These are phyloP conservation scores for Drosophila dunni DNA, from an alignment of 1,140 invertebrate genomes.

Conservation along the genomic window DNA sequence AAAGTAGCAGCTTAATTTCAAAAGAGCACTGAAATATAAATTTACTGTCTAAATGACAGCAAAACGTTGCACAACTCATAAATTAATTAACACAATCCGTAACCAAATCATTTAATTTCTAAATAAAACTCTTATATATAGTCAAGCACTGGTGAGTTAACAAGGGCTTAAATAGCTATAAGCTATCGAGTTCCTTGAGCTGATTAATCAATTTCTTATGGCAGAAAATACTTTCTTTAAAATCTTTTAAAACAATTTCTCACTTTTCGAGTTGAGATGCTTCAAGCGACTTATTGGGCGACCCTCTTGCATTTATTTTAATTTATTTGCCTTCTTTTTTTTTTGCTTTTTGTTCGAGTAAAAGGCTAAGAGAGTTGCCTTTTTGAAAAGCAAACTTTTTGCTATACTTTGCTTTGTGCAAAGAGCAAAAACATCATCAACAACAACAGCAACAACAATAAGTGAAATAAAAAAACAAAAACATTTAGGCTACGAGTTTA, in stretches of 20 bases:
- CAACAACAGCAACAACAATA: conserved; percentile 24
- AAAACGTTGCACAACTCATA: not conserved
- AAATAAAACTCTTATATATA: too few relatives aligned
- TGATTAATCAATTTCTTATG: not conserved
- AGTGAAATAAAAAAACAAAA: conserved; percentile 22
- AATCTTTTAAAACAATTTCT: conserved; percentile 39
- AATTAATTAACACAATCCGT: too few relatives aligned
- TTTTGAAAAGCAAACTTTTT: conserved; percentile 74
- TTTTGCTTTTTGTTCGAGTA: conserved; percentile 30
- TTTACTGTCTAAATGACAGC: not conserved
- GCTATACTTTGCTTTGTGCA: conserved; percentile 70
- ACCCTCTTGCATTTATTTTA: conserved; percentile 74
- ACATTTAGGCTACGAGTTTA: conserved; percentile 58
- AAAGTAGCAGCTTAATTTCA: not conserved
- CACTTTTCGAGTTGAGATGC: conserved; percentile 26
- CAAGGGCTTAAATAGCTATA: too few relatives aligned
- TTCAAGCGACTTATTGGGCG: conserved; percentile 52
- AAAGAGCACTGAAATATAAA: not conserved
- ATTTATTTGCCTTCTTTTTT: conserved; percentile 69
- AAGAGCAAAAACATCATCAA: conserved; percentile 53
- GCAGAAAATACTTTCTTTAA: not conserved
- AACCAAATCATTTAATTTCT: too few relatives aligned
- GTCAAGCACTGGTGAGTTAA: too few relatives aligned
- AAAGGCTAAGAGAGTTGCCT: conserved; percentile 74
- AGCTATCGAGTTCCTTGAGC: not conserved